phyloP scores from a whole-genome alignment of 2,888 invertebrate genomes.

The Cryptus viduatorius region DNA sequence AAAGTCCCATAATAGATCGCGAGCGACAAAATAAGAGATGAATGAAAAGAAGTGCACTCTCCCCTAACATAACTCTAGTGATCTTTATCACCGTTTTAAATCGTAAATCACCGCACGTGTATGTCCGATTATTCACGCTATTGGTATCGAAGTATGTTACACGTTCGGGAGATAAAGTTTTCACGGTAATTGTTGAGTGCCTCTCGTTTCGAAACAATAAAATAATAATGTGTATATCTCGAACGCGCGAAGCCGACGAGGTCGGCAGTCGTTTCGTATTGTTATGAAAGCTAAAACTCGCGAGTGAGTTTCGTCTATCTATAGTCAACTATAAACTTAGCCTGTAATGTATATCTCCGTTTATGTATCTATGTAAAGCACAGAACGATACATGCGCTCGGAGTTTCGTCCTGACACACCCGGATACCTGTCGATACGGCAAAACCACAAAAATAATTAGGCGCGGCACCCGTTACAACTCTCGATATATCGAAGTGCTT shows the following conservation, averaged over 20 bases:
- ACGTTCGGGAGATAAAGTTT: not conserved
- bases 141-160: not conserved
- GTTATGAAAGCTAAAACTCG: conserved; percentile 33
- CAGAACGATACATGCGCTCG: not conserved
- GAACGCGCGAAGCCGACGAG: not conserved
- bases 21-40: not conserved
- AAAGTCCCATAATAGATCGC: not conserved
- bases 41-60: not conserved
- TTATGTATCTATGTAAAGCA: not conserved
- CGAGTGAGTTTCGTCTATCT: conserved; percentile 22
- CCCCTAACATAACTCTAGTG: not conserved
- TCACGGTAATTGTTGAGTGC: conserved; percentile 8
- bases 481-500: not conserved
- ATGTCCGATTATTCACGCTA: conserved; percentile 16
- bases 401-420: conserved; percentile 22
- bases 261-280: conserved; percentile 37
- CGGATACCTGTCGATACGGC: conserved; percentile 33
- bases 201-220: conserved; percentile 19
- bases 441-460: conserved; percentile 47
- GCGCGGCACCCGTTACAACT: conserved; percentile 10
- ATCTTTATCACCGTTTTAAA: conserved; percentile 24
- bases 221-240: not conserved
- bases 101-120: conserved; percentile 8
- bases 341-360: not conserved
- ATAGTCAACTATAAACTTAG: conserved; percentile 29